Base-by-base conservation (phyloP, 2,113 vertebrate species). In the Pygoscelis adeliae region DNA sequence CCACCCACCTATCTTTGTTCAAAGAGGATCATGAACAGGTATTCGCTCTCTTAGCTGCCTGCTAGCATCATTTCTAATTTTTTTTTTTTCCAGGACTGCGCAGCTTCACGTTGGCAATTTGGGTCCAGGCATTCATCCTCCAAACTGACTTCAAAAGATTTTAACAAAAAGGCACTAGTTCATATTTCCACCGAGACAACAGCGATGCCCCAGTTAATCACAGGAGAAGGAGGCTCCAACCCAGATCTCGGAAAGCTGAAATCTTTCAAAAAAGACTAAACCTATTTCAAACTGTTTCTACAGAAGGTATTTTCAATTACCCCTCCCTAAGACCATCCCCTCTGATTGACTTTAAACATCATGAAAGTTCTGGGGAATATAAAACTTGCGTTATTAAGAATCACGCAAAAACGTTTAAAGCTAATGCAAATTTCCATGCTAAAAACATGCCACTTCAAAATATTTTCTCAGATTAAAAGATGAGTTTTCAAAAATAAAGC, bases 71-170 rank as follows among this genome's bases (percentile, higher is more conserved):
- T 63, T 80, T 77, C 58, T 42, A 10, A n/a, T 5, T 27, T 40
- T 44, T 42, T 42, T 83, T 83, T 77, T 46, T 26, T 8, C n/a
- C 40, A 76, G 69, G 46, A 50, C 47, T 30, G 53, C 9, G 3
- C 50, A 67, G 81, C 40, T 77, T 72, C 44, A 26, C 4, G 4
- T 61, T 65, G 89, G 61, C 42, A 76, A 42, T 87, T 65, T 83
- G 49, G 69, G 58, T 63, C 87, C 47, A 42, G 42, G 83, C 73
- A 83, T 71, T 89, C 62, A 86, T 53, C 40, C 82, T 74, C 49
- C 71, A 47, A 89, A 65, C 23, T 49, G 65, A 87, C 83, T 94
- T 95, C 87, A 95, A 70, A 96, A 83, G 65, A 49, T 46, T 85
- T 81, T 18, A 78, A 34, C 65, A 44, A 30, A 46, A 76, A 95